Percentiles rank a stretch among this genome's conserved stretches.
These are phyloP conservation scores for Hydraecia micacea DNA, from an alignment of 2,888 invertebrate species.

Conservation along the genomic window DNA sequence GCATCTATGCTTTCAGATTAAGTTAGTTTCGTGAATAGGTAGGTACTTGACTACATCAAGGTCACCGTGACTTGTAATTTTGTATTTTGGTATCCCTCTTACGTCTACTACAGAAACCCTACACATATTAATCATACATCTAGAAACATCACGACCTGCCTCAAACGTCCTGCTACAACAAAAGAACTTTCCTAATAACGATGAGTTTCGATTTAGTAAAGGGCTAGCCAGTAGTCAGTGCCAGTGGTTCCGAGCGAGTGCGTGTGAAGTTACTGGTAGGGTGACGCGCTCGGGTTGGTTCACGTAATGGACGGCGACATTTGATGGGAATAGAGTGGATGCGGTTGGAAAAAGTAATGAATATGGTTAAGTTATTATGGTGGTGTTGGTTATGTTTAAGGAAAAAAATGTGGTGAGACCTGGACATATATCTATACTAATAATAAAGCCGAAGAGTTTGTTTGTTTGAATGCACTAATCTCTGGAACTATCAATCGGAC, in stretches of 20 bases:
- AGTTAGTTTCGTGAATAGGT: not conserved
- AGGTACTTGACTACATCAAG: too few relatives aligned
- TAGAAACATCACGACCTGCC: conserved; percentile 14
- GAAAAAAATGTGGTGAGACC: not conserved
- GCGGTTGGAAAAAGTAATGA: not conserved
- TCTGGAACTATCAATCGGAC: too few relatives aligned
- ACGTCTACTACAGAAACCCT: not conserved
- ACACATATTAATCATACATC: not conserved
- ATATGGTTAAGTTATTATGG: not conserved
- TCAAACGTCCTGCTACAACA: conserved; percentile 29
- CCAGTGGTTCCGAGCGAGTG: conserved; percentile 75
- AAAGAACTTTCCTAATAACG: conserved; percentile 47
- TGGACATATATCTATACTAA: too few relatives aligned
- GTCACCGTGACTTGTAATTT: not conserved
- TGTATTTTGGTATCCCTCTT: not conserved
- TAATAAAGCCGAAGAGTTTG: too few relatives aligned
- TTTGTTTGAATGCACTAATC: too few relatives aligned
- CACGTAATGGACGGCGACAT: conserved; percentile 53
- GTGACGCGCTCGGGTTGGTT: conserved; percentile 63
- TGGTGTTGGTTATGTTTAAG: not conserved
- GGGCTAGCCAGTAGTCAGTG: conserved; percentile 33
- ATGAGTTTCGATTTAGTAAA: conserved; percentile 56
- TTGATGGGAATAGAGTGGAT: conserved; percentile 54
- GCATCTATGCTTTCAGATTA: not conserved
- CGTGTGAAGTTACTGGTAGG: conserved; percentile 72